Base-by-base conservation (phyloP, 2,888 invertebrate genomes). In the Ormia ochracea region DNA sequence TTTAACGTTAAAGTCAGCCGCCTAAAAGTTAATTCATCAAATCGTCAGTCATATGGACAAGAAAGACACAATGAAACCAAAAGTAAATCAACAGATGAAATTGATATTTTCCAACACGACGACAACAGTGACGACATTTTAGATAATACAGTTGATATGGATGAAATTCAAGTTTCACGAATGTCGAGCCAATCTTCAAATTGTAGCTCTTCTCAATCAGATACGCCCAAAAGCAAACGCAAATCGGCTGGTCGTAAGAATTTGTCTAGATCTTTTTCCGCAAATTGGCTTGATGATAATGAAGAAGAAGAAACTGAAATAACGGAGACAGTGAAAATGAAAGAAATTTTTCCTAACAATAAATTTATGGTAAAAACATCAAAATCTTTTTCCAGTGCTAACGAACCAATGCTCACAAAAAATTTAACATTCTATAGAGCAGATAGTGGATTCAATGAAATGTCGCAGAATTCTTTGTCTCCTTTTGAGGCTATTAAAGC, bases 361-460 rank as follows among this genome's bases (percentile, higher is more conserved):
- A 31, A 45, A 19, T 38, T 54, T 33, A 12, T 9, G 23, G 19
- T 21, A 0, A 52, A 41, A n/a, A 17, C 38, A n/a, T 19, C 21
- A 0, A 1, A 33, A 4, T 45, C 48, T 3, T 43, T 61, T 17
- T 43, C 7, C 3, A 48, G 21, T 1, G 14, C 10, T 5, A 23
- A 6, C 9, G 41, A 52, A 14, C 41, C 26, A 9, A 38, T 66
- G 14, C 58, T 77, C 2, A 70, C 61, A 5, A 79, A 70, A 52
- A 33, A n/a, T 31, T 38, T n/a, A 9, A 72, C 31, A 1, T 85
- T 89, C 7, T 86, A 87, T 82, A 86, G 88, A 21, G 85, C 86
- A 2, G 90, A 90, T 58, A 90, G 90, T 54, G 90, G 90, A 3
- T 89, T 89, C 56, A 89, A 89, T 81, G 89, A 90, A 52, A 87